Evolutionary conservation across 2,888 invertebrate species (phyloP).

Genomic region (Plutella xylostella): DNA sequence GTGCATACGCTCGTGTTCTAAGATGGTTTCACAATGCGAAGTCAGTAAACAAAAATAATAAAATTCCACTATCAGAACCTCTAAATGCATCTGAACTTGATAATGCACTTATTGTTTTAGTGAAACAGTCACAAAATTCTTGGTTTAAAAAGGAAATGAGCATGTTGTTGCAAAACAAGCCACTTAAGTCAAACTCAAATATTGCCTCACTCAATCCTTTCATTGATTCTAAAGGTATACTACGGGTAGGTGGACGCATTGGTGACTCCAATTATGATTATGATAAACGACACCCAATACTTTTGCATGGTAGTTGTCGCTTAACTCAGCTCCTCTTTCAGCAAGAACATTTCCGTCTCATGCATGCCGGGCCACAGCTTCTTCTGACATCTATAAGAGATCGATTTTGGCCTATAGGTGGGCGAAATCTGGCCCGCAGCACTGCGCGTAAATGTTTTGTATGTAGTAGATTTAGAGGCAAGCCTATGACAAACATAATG

Average conservation of each 20-base stretch:
- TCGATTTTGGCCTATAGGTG: background rate
- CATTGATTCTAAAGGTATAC: constrained; percentile 6
- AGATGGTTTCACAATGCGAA: background rate
- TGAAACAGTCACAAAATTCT: background rate
- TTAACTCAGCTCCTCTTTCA: background rate
- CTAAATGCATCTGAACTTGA: background rate
- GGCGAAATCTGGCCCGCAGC: background rate
- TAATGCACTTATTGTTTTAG: background rate
- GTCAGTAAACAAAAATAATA: background rate
- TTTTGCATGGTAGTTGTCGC: background rate
- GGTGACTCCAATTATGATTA: background rate
- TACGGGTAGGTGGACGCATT: constrained; percentile 11
- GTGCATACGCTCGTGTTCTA: background rate
- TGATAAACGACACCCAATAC: constrained; percentile 3
- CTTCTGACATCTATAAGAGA: constrained; percentile 1
- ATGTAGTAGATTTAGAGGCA: background rate
- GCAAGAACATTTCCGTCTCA: background rate
- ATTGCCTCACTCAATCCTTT: constrained; percentile 6
- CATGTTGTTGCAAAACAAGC: background rate
- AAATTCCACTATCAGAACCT: no score
- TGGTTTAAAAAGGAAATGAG: background rate
- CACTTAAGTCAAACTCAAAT: background rate
- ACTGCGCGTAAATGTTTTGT: background rate
- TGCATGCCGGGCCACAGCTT: background rate
- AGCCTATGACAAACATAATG: background rate